Conservation (phyloP, 2,113 vertebrate species). For the Anolis carolinensis region DNA sequence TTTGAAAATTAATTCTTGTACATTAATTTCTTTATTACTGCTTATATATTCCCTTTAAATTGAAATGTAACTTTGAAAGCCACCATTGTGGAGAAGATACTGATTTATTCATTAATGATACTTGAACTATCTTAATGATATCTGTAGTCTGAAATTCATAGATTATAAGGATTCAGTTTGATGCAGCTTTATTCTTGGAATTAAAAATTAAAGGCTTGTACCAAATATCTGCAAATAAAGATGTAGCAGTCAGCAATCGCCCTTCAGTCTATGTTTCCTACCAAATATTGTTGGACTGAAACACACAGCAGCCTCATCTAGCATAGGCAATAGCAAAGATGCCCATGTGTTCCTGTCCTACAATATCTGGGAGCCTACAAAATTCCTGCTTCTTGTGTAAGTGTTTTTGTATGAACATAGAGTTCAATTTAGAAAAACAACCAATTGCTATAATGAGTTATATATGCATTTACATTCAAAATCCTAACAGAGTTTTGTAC, state of each 20-base stretch:
- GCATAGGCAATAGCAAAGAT: too few relatives aligned
- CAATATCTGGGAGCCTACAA: too few relatives aligned
- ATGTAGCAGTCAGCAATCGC: too few relatives aligned
- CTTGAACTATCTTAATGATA: constrained; percentile 8
- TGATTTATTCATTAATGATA: constrained; percentile 18
- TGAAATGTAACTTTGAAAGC: constrained; percentile 33
- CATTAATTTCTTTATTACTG: neutral
- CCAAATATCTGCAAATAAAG: neutral
- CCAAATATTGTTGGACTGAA: too few relatives aligned
- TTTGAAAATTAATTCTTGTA: neutral
- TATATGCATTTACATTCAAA: neutral
- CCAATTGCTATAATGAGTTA: neutral
- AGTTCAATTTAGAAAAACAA: neutral
- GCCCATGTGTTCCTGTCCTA: too few relatives aligned
- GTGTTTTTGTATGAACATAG: neutral
- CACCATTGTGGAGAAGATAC: constrained; percentile 25
- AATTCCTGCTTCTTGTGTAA: neutral
- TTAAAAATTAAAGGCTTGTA: constrained; percentile 5
- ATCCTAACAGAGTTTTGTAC: neutral
- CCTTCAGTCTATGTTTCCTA: too few relatives aligned
- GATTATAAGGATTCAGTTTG: neutral
- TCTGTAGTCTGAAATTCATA: neutral
- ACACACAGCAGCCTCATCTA: too few relatives aligned
- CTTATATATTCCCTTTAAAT: neutral
- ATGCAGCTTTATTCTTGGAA: neutral